Base-by-base conservation (phyloP, 1,140 invertebrate genomes). In the Anthonomus grandis region DNA sequence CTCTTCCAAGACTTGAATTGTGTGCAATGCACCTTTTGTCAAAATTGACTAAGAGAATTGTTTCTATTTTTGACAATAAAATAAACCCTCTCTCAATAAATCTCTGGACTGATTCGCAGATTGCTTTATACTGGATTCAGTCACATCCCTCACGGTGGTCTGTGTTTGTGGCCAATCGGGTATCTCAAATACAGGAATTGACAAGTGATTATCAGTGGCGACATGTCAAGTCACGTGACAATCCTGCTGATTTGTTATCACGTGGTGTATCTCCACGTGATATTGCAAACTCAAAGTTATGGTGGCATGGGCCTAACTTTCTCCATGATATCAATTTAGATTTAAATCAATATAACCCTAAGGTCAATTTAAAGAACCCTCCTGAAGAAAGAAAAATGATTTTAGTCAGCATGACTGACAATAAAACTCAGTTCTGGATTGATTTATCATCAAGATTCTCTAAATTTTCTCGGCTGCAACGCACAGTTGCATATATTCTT, bases 181-280 rank as follows among this genome's bases (percentile, higher is more conserved):
- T 58, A 9, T 8, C 38, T 10, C 31, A 51, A 51, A 59, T 61
- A 21, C 54, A 61, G 42, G 17, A 71, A 19, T 41, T 56, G 12
- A 70, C n/a, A n/a, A n/a, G n/a, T n/a, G n/a, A n/a, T n/a, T n/a
- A n/a, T n/a, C n/a, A n/a, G n/a, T n/a, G n/a, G n/a, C n/a, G n/a
- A n/a, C 66, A 76, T 47, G 66, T 76, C 0, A 44, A 50, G 1
- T 57, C 60, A 2, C n/a, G 17, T 5, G 47, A 69, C 3, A 78
- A 78, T 57, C 75, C 75, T 0, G 71, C 74, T 1, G 74, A 78
- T 64, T 50, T 72, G 8, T 50, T 73, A 41, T 75, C 75, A 4
- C 46, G 75, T 9, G 75, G 76, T 23, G 19, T 66, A n/a, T 41
- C 18, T 0, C 61, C 74, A 25, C n/a, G 19, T 13, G 6, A 46